These are phyloP conservation scores for Andrena flavipes DNA, from an alignment of 2,888 invertebrate genomes.

Conservation along the genomic window DNA sequence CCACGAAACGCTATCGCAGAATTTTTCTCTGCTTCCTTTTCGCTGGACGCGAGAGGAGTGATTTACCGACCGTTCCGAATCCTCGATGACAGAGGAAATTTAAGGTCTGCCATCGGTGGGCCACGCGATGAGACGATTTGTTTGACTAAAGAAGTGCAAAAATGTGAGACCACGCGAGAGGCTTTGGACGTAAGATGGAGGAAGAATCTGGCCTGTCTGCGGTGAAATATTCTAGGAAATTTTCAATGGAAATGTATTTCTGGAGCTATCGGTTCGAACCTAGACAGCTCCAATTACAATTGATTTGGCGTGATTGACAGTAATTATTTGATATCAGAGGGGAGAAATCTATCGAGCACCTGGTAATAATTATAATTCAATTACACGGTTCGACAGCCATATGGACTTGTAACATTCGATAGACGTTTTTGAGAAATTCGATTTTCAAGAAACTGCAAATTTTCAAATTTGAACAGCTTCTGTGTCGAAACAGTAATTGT, in stretches of 20 bases:
- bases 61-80: constrained; percentile 47
- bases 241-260: background rate
- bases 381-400: too few species aligned
- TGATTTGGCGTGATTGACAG: too few species aligned
- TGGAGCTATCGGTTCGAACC: background rate
- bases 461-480: too few species aligned
- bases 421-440: too few species aligned
- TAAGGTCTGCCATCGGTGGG: constrained; percentile 22
- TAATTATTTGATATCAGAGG: too few species aligned
- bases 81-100: constrained; percentile 50
- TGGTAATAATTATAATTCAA: too few species aligned
- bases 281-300: too few species aligned
- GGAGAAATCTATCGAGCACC: too few species aligned
- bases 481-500: too few species aligned
- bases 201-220: background rate
- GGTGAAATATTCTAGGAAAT: background rate
- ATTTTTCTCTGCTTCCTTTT: constrained; percentile 34
- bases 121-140: constrained; percentile 28
- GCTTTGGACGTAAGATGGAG: background rate
- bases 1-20: constrained; percentile 5
- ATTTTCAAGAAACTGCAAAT: too few species aligned
- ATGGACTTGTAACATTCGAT: too few species aligned
- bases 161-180: background rate
- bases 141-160: constrained; percentile 8
- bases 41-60: constrained; percentile 6